phyloP scores from a whole-genome alignment of 2,113 vertebrate species.

The Ifrita kowaldi region DNA sequence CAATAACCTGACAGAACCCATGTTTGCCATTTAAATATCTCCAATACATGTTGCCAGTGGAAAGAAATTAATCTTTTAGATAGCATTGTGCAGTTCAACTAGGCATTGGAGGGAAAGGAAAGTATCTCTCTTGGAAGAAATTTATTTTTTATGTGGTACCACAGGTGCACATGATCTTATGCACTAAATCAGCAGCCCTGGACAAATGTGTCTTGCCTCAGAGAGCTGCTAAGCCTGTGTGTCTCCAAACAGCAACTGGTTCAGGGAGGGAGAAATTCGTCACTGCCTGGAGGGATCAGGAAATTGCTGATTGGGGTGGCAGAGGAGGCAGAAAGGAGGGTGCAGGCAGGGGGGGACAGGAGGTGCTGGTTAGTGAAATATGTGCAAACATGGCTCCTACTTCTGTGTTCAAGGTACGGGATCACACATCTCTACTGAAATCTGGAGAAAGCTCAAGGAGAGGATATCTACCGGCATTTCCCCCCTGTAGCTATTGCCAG shows the following conservation, averaged over 20 bases:
- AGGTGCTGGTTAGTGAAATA: not conserved
- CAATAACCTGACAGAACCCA: not conserved
- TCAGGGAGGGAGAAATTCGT: not conserved
- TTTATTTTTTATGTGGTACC: not conserved
- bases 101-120: not conserved
- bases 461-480: not conserved
- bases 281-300: not conserved
- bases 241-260: accelerated
- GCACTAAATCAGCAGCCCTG: not conserved
- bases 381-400: not conserved
- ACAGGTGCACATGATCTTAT: not conserved
- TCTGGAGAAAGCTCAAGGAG: not conserved
- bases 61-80: not conserved
- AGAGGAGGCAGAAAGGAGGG: not conserved
- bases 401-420: not conserved
- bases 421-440: not conserved
- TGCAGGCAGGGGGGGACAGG: not conserved
- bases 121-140: not conserved
- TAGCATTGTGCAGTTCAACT: not conserved
- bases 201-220: not conserved
- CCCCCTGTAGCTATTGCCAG: not conserved
- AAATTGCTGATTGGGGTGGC: not conserved
- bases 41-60: not conserved
- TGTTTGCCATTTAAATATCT: not conserved
- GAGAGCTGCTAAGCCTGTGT: not conserved